phyloP scores from a whole-genome alignment of 2,113 vertebrate species.

The Motacilla alba region DNA sequence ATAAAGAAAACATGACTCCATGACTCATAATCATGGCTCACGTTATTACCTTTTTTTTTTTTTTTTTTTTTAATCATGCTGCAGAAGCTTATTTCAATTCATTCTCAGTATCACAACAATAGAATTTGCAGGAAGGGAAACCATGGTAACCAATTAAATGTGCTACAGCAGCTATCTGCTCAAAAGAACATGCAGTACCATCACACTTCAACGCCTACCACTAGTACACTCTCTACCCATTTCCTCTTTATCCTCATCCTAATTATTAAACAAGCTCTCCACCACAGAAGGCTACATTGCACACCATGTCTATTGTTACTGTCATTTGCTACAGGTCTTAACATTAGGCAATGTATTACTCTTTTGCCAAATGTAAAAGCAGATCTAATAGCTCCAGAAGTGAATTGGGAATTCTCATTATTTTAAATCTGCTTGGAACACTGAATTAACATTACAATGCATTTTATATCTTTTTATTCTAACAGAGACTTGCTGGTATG shows the following conservation, averaged over 20 bases:
- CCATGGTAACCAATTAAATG: constrained; percentile 80
- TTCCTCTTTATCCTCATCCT: constrained; percentile 59
- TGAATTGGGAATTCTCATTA: constrained; percentile 39
- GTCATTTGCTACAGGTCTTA: constrained; percentile 19
- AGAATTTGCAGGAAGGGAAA: constrained; percentile 74
- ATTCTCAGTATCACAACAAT: constrained; percentile 67
- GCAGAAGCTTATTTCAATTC: constrained; percentile 64
- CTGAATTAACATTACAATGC: constrained; percentile 18
- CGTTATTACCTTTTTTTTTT: constrained; percentile 2
- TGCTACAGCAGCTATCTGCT: constrained; percentile 67
- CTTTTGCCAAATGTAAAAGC: constrained; percentile 45
- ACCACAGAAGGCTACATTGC: constrained; percentile 36
- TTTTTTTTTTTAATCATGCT: constrained; percentile 28
- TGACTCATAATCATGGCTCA: constrained; percentile 45
- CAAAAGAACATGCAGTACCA: constrained; percentile 77
- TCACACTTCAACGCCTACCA: constrained; percentile 70
- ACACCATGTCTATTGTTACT: constrained; percentile 21
- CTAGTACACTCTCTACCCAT: constrained; percentile 56
- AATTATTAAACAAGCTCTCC: constrained; percentile 64
- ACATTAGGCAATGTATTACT: constrained; percentile 11
- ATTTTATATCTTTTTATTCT: constrained; percentile 17
- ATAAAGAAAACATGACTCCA: constrained; percentile 19
- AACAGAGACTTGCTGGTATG: background rate
- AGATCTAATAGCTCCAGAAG: constrained; percentile 33
- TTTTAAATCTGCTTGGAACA: constrained; percentile 27